phyloP scores from a whole-genome alignment of 1,140 invertebrate species.

The Nasonia longicornis region DNA sequence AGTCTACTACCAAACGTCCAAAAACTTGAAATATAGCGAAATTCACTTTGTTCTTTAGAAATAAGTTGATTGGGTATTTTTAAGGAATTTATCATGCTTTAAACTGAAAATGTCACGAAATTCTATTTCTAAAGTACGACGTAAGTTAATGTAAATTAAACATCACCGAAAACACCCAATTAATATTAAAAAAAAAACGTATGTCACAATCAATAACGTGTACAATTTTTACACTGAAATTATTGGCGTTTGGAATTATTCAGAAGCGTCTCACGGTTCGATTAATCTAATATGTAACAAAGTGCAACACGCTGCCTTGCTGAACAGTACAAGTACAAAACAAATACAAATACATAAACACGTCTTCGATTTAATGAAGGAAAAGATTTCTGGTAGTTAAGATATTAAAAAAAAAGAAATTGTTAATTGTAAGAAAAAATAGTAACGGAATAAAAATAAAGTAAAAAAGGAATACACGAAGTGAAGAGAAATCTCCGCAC shows the following conservation, averaged over 20 bases:
- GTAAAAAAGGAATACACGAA: slow-evolving; percentile 42
- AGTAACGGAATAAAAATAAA: slow-evolving; percentile 53
- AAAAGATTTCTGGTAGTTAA: slow-evolving; percentile 69
- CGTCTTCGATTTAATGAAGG: slow-evolving; percentile 68
- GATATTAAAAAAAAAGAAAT: slow-evolving; percentile 60
- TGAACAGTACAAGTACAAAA: slow-evolving; percentile 72
- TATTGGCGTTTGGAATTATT: slow-evolving; percentile 58
- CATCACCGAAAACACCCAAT: slow-evolving; percentile 4
- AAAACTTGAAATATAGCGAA: slow-evolving; percentile 4
- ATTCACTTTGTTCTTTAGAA: neutral
- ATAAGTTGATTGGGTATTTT: slow-evolving; percentile 25
- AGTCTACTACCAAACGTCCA: slow-evolving; percentile 43
- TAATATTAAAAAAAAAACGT: slow-evolving; percentile 12
- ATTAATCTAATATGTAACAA: slow-evolving; percentile 69
- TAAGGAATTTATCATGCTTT: neutral
- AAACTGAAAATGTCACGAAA: neutral
- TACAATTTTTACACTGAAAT: slow-evolving; percentile 29
- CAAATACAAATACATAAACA: slow-evolving; percentile 69
- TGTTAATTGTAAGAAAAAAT: slow-evolving; percentile 61
- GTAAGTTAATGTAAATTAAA: slow-evolving; percentile 7
- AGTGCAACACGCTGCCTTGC: slow-evolving; percentile 71
- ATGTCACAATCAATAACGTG: neutral
- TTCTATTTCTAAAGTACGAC: neutral
- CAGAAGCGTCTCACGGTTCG: slow-evolving; percentile 62
- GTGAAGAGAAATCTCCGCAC: slow-evolving; percentile 37